Evolutionary conservation across 2,888 invertebrate species (phyloP).

Genomic region (Limenitis camilla): DNA sequence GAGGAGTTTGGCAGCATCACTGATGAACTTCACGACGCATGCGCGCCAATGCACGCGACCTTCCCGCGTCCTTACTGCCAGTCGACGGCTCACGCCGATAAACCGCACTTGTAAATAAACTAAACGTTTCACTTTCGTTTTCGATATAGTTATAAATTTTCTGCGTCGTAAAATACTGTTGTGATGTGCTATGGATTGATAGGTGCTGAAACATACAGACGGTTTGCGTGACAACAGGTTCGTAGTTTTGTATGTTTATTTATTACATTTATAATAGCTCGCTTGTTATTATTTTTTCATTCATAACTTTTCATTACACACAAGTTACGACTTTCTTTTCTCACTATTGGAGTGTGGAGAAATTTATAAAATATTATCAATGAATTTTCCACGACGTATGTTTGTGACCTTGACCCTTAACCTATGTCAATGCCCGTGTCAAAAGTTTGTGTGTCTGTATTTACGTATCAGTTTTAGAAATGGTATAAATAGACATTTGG

Average conservation of each 20-base stretch:
- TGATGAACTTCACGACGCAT: conserved; percentile 48
- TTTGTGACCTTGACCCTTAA: conserved; percentile 35
- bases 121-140: conserved; percentile 45
- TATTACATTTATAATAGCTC: background rate
- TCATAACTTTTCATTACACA: no score
- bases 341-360: background rate
- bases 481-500: no score
- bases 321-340: background rate
- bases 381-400: background rate
- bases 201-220: conserved; percentile 2
- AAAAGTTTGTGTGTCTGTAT: no score
- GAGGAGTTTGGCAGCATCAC: conserved; percentile 39
- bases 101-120: conserved; percentile 56
- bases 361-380: background rate
- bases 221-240: conserved; percentile 12
- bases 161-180: conserved; percentile 38
- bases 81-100: conserved; percentile 61
- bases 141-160: conserved; percentile 29
- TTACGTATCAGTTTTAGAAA: no score
- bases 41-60: conserved; percentile 57
- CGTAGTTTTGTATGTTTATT: background rate
- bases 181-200: conserved; percentile 27
- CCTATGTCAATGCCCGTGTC: conserved; percentile 29
- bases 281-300: background rate
- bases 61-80: conserved; percentile 61